Percentiles rank a stretch among this genome's conserved stretches.
These are phyloP conservation scores for Enhydra lutris DNA, from an alignment of 2,113 vertebrate species.

Conservation along the genomic window DNA sequence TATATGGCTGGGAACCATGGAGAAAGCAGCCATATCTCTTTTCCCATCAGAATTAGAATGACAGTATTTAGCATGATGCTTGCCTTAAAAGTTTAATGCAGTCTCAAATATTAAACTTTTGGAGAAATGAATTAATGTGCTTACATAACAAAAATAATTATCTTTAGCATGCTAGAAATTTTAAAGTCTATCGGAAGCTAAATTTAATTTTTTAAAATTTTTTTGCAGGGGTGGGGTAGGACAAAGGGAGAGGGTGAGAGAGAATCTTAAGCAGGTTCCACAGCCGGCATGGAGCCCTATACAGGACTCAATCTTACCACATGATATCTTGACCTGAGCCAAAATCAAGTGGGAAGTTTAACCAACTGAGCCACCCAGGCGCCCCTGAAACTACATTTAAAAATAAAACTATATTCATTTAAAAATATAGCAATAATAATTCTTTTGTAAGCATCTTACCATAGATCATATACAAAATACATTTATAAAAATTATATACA, in stretches of 20 bases:
- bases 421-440: not conserved
- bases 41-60: not conserved
- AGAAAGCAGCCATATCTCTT: not conserved
- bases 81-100: not conserved
- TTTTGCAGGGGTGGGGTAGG: no score
- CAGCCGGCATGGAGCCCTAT: not conserved
- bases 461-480: not conserved
- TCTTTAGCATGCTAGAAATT: not conserved
- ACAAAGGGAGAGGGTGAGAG: not conserved
- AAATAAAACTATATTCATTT: not conserved
- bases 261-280: not conserved
- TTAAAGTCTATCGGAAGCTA: not conserved
- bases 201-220: not conserved
- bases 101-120: not conserved
- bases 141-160: not conserved
- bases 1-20: not conserved
- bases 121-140: not conserved
- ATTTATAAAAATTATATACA: conserved; percentile 26
- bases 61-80: not conserved
- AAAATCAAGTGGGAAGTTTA: not conserved
- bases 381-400: not conserved
- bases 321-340: not conserved
- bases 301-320: not conserved
- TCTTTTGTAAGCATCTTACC: not conserved
- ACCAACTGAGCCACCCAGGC: not conserved